A percentile compares a stretch with the other conserved stretches of the same genome.
Evolutionary conservation across 2,797 vertebrate genomes (phyloP).

Genomic region (Aphelocoma californica): DNA sequence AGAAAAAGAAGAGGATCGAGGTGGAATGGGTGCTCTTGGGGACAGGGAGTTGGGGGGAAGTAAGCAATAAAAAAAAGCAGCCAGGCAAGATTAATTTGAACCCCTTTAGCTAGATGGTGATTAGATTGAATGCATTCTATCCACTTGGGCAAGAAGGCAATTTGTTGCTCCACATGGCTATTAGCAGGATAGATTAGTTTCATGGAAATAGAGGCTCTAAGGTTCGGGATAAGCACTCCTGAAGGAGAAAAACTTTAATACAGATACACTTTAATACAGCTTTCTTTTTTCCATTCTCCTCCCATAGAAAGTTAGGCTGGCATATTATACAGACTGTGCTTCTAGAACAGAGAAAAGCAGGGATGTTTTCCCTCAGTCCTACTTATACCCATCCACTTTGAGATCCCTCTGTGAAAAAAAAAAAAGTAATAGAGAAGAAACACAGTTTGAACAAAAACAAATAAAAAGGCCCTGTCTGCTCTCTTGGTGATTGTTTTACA

Average conservation of each 20-base stretch:
- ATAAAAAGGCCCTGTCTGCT: background rate
- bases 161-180: slow-evolving; percentile 16
- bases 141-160: background rate
- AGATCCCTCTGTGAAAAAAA: background rate
- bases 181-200: slow-evolving; percentile 1
- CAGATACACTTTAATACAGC: background rate
- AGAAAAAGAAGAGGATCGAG: background rate
- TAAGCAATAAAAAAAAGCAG: background rate
- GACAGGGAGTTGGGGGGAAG: background rate
- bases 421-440: background rate
- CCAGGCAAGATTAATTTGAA: background rate
- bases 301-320: background rate
- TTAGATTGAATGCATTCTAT: background rate
- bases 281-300: background rate
- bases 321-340: background rate
- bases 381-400: background rate
- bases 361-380: background rate
- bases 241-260: background rate
- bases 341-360: background rate
- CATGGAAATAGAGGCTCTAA: background rate
- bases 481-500: background rate
- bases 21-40: background rate
- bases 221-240: background rate
- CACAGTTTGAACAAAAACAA: background rate
- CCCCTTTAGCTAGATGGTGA: background rate